Evolutionary conservation across 2,113 vertebrate species (phyloP).

Genomic region (Paramisgurnus dabryanus): DNA sequence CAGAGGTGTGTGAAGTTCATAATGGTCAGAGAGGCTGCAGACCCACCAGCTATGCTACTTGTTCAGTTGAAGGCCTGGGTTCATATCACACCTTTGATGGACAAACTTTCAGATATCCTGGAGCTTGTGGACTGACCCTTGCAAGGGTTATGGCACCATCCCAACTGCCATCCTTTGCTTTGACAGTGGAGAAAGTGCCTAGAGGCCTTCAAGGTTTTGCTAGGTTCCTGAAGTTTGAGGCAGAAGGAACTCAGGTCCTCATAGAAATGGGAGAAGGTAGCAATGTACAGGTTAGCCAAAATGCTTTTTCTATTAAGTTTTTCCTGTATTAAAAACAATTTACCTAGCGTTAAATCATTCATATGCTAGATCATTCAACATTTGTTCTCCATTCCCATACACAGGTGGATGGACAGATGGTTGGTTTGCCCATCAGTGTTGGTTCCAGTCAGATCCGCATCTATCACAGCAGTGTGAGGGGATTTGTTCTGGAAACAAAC

Average conservation of each 20-base stretch:
- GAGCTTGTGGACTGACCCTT: slow-evolving; percentile 61
- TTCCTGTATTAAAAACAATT: background rate
- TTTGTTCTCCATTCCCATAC: background rate
- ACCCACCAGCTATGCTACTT: too few species aligned
- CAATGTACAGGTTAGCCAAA: slow-evolving; percentile 53
- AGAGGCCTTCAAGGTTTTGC: slow-evolving; percentile 49
- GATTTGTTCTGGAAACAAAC: slow-evolving; percentile 59
- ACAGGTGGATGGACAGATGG: slow-evolving; percentile 64
- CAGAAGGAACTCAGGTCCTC: slow-evolving; percentile 51
- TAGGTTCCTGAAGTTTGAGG: slow-evolving; percentile 50
- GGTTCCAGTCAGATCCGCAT: slow-evolving; percentile 31
- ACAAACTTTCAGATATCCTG: slow-evolving; percentile 61
- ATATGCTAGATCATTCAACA: background rate
- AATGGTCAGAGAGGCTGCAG: too few species aligned
- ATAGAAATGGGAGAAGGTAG: slow-evolving; percentile 47
- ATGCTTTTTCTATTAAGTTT: background rate
- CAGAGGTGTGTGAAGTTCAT: too few species aligned
- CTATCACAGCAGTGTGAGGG: slow-evolving; percentile 60
- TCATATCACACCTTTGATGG: slow-evolving; percentile 68
- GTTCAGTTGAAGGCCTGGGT: slow-evolving; percentile 57
- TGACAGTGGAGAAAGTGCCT: slow-evolving; percentile 62
- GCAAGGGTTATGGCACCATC: slow-evolving; percentile 54
- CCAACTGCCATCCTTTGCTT: slow-evolving; percentile 43
- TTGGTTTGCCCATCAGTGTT: slow-evolving; percentile 58
- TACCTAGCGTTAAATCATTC: background rate